Conservation (phyloP, 2,113 vertebrate species). For the Triplophysa siluroides region DNA sequence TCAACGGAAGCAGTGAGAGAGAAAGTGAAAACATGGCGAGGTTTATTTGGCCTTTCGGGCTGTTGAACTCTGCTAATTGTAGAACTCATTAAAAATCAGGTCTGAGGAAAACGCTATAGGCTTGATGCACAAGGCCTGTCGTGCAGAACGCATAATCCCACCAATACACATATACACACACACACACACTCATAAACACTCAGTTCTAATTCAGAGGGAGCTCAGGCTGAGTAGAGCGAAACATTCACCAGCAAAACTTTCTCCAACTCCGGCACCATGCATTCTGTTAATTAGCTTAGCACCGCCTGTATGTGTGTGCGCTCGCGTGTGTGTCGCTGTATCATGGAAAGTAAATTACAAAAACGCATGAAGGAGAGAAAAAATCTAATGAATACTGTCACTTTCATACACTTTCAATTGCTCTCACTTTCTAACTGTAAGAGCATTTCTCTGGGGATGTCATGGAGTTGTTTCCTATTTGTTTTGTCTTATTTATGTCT, state of each 20-base stretch:
- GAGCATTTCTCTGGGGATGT: background rate
- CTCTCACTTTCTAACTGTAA: background rate
- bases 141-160: slow-evolving; percentile 65
- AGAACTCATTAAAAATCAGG: slow-evolving; percentile 80
- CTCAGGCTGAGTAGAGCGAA: slow-evolving; percentile 46
- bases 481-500: slow-evolving; percentile 7
- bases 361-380: background rate
- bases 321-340: slow-evolving; percentile 17
- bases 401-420: background rate
- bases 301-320: slow-evolving; percentile 8
- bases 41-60: slow-evolving; percentile 74
- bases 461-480: background rate
- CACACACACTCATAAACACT: slow-evolving; percentile 30
- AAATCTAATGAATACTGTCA: background rate
- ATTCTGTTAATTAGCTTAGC: slow-evolving; percentile 59
- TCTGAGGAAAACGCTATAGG: slow-evolving; percentile 63
- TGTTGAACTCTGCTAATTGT: slow-evolving; percentile 79
- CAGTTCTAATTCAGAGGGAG: slow-evolving; percentile 37
- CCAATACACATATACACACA: slow-evolving; percentile 8
- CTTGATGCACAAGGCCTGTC: slow-evolving; percentile 60
- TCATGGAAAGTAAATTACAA: slow-evolving; percentile 32
- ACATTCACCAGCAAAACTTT: slow-evolving; percentile 53
- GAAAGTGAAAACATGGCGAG: background rate
- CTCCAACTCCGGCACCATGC: slow-evolving; percentile 40
- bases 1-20: background rate